These are phyloP conservation scores for Galeopterus variegatus DNA, from an alignment of 2,113 vertebrate species.

Conservation along the genomic window DNA sequence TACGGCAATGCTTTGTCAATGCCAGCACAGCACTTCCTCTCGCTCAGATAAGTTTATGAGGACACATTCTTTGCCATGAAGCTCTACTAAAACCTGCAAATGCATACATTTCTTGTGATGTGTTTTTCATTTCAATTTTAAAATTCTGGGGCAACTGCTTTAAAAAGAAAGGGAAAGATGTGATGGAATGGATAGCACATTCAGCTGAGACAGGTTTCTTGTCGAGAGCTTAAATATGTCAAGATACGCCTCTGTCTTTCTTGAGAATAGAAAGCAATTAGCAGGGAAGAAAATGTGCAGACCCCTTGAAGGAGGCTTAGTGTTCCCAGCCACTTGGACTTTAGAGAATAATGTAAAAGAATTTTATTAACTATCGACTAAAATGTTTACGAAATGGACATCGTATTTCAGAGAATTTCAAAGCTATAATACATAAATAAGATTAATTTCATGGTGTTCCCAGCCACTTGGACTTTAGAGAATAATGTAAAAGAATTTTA, in stretches of 20 bases:
- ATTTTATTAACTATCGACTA: background rate
- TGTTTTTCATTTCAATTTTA: constrained; percentile 80
- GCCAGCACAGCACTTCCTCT: constrained; percentile 7
- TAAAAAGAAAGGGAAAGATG: background rate
- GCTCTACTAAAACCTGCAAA: constrained; percentile 72
- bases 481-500: background rate
- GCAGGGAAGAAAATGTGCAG: background rate
- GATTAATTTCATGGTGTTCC: background rate
- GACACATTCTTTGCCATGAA: constrained; percentile 25
- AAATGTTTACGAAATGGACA: background rate
- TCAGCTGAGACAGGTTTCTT: background rate
- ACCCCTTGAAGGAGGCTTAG: background rate
- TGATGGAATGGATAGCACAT: background rate
- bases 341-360: background rate
- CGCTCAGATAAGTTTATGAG: constrained; percentile 58
- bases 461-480: background rate
- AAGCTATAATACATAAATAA: background rate
- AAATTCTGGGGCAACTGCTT: background rate
- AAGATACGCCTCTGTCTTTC: background rate
- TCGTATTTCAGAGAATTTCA: background rate
- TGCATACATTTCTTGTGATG: constrained; percentile 38
- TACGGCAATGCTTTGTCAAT: constrained; percentile 62
- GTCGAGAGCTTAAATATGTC: constrained; percentile 43
- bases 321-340: background rate
- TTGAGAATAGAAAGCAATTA: background rate